These are phyloP conservation scores for Drosophila melanosoma DNA, from an alignment of 2,888 invertebrate species.

Conservation along the genomic window DNA sequence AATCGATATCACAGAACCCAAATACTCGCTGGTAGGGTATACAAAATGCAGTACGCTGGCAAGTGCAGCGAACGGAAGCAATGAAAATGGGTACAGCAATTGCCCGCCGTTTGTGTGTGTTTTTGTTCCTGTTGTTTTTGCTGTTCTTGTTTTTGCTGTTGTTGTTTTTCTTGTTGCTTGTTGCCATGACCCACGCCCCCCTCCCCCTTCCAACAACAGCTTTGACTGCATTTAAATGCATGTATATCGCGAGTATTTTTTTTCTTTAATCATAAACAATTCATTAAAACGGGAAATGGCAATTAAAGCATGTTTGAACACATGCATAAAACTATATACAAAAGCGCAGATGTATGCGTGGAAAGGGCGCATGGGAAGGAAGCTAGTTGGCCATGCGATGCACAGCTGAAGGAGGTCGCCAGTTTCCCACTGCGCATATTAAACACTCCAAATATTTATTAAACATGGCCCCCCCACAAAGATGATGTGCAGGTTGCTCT, in stretches of 20 bases:
- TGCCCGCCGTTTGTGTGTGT: slow-evolving; percentile 27
- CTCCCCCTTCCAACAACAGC: slow-evolving; percentile 19
- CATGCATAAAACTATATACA: slow-evolving; percentile 58
- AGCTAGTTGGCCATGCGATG: slow-evolving; percentile 49
- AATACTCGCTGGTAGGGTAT: not conserved
- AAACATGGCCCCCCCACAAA: slow-evolving; percentile 30
- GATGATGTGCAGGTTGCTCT: slow-evolving; percentile 43
- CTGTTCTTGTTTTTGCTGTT: slow-evolving; percentile 49
- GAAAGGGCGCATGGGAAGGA: slow-evolving; percentile 37
- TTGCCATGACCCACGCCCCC: slow-evolving; percentile 65
- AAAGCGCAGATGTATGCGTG: slow-evolving; percentile 1
- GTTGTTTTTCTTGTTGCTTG: slow-evolving; percentile 3
- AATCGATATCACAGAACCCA: no score
- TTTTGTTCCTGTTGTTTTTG: slow-evolving; percentile 30
- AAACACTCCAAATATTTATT: slow-evolving; percentile 51
- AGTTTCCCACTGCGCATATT: slow-evolving; percentile 43
- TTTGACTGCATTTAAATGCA: slow-evolving; percentile 33
- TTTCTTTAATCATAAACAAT: slow-evolving; percentile 66
- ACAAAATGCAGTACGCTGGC: slow-evolving; percentile 45
- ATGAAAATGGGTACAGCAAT: slow-evolving; percentile 70
- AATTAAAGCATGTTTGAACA: slow-evolving; percentile 59
- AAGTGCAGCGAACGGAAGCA: slow-evolving; percentile 74
- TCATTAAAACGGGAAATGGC: slow-evolving; percentile 80
- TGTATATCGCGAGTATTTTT: slow-evolving; percentile 11
- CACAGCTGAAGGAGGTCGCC: slow-evolving; percentile 47